phyloP scores from a whole-genome alignment of 2,113 vertebrate genomes.

The Azemiops feae region DNA sequence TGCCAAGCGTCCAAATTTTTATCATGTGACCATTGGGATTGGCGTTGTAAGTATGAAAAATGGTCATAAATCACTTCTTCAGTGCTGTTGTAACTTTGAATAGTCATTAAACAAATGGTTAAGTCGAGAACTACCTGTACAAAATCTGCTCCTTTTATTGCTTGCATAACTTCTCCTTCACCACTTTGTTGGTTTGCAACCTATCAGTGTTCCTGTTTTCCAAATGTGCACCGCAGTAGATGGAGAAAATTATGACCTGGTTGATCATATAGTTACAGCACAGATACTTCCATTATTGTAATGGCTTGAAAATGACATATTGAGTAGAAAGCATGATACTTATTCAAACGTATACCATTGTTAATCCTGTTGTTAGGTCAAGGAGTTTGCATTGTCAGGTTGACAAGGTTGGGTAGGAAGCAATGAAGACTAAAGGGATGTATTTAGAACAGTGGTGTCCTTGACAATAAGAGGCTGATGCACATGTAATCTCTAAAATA shows the following conservation, averaged over 20 bases:
- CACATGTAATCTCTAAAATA: background rate
- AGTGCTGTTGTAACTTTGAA: background rate
- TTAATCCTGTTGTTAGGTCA: background rate
- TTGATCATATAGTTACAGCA: too few species aligned
- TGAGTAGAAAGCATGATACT: background rate
- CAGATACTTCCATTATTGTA: background rate
- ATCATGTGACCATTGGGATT: background rate
- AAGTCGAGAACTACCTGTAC: background rate
- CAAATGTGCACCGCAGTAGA: background rate
- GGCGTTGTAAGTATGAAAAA: background rate
- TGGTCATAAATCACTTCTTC: background rate
- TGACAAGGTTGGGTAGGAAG: background rate
- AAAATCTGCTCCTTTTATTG: background rate
- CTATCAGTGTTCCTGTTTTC: background rate
- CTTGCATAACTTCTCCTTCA: background rate
- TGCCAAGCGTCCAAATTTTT: background rate
- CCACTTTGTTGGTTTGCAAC: background rate
- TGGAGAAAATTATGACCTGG: background rate
- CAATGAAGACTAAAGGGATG: background rate
- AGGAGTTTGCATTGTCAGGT: background rate
- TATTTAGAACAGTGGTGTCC: background rate
- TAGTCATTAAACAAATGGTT: background rate
- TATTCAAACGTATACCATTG: background rate
- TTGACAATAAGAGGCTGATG: background rate
- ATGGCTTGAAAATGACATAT: background rate